Evolutionary conservation across 2,113 vertebrate genomes (phyloP).

Genomic region (Myotis brandtii): DNA sequence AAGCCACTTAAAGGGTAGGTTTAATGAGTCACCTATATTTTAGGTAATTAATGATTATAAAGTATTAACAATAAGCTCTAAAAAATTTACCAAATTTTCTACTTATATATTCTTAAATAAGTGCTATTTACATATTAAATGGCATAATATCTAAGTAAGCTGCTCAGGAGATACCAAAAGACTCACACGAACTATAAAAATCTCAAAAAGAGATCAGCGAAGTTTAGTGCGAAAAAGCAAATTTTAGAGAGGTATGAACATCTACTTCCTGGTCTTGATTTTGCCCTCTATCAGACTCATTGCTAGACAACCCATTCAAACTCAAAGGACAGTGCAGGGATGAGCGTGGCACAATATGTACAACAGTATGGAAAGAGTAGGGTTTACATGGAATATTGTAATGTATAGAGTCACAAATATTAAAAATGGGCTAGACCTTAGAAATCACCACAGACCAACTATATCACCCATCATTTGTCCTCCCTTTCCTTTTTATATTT

Average conservation of each 20-base stretch:
- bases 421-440: background rate
- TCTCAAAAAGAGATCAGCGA: background rate
- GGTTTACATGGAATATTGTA: background rate
- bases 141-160: background rate
- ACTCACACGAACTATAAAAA: background rate
- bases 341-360: background rate
- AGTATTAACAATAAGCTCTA: background rate
- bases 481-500: background rate
- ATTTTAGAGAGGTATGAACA: background rate
- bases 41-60: constrained; percentile 16
- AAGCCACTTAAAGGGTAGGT: background rate
- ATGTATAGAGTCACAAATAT: background rate
- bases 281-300: background rate
- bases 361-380: background rate
- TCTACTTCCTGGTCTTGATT: background rate
- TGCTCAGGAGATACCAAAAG: background rate
- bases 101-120: background rate
- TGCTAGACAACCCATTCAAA: background rate
- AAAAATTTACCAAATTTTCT: background rate
- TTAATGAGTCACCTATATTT: background rate
- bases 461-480: background rate
- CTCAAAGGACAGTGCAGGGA: background rate
- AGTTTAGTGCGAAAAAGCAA: constrained; percentile 12
- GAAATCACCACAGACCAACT: background rate
- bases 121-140: background rate